phyloP scores from a whole-genome alignment of 2,113 vertebrate species.

The Perognathus longimembris region DNA sequence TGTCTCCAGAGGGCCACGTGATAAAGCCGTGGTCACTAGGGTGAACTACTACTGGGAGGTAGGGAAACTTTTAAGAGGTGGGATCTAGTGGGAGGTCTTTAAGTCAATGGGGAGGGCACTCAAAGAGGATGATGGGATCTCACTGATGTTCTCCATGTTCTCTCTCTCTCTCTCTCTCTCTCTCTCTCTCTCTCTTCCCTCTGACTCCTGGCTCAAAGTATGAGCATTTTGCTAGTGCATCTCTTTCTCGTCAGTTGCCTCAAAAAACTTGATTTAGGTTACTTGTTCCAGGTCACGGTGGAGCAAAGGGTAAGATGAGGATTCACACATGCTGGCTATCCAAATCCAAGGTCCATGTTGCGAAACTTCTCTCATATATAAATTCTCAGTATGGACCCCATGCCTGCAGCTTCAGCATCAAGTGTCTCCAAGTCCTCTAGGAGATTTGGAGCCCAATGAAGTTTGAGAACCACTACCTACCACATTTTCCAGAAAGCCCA shows the following conservation, averaged over 20 bases:
- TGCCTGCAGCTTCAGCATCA: neutral
- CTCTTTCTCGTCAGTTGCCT: neutral
- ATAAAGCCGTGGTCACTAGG: neutral
- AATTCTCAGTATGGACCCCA: neutral
- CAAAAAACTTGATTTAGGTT: too few species aligned
- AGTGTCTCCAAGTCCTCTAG: neutral
- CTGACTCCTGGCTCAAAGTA: neutral
- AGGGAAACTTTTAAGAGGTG: neutral
- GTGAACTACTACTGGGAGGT: too few species aligned
- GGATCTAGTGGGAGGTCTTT: neutral
- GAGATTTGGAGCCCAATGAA: neutral
- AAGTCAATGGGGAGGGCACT: neutral
- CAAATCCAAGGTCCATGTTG: neutral
- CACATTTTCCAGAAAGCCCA: neutral
- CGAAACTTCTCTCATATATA: neutral
- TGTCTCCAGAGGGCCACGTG: accelerated
- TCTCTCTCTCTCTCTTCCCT: too few species aligned
- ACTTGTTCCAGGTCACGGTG: neutral
- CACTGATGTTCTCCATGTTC: too few species aligned
- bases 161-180: too few species aligned
- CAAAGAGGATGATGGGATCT: neutral
- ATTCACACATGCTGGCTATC: neutral
- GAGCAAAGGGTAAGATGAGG: too few species aligned
- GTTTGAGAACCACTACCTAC: neutral
- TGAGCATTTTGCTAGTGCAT: neutral